Evolutionary conservation across 1,140 invertebrate genomes (phyloP).

Genomic region (Pseudomyrmex pallidus): DNA sequence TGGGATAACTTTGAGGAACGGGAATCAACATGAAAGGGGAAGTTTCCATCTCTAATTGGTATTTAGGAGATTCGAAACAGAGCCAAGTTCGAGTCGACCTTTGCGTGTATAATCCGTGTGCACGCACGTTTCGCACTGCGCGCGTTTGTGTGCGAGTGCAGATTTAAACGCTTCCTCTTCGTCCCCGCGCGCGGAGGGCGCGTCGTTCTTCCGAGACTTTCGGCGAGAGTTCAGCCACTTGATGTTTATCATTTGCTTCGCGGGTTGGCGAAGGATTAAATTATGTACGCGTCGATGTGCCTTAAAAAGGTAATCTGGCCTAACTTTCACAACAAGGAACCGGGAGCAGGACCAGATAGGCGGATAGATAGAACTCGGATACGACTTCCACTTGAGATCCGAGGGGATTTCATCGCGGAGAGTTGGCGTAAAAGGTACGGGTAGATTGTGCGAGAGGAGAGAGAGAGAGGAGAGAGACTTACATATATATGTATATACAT

Average conservation of each 20-base stretch:
- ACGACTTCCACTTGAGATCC: constrained; percentile 51
- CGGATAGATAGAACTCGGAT: constrained; percentile 51
- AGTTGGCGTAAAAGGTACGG: constrained; percentile 49
- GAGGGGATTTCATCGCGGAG: constrained; percentile 27
- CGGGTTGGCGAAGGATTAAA: constrained; percentile 75
- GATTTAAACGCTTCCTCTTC: constrained; percentile 55
- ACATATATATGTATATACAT: neutral
- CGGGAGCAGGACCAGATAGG: neutral
- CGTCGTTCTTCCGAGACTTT: constrained; percentile 68
- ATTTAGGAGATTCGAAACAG: constrained; percentile 84
- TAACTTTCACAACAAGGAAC: constrained; percentile 26
- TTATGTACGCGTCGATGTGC: constrained; percentile 76
- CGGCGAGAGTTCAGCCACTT: constrained; percentile 74
- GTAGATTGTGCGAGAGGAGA: constrained; percentile 58
- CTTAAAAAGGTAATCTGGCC: constrained; percentile 72
- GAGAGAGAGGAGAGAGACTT: too few species aligned
- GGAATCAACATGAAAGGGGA: constrained; percentile 84
- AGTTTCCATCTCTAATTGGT: constrained; percentile 84
- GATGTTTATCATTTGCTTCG: constrained; percentile 80
- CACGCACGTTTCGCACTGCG: neutral
- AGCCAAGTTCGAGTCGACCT: constrained; percentile 71
- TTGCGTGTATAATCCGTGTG: constrained; percentile 24
- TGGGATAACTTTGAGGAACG: constrained; percentile 80
- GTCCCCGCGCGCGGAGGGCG: neutral
- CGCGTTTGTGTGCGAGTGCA: constrained; percentile 11